These are phyloP conservation scores for Torymus texanus DNA, from an alignment of 2,888 invertebrate species.

Conservation along the genomic window DNA sequence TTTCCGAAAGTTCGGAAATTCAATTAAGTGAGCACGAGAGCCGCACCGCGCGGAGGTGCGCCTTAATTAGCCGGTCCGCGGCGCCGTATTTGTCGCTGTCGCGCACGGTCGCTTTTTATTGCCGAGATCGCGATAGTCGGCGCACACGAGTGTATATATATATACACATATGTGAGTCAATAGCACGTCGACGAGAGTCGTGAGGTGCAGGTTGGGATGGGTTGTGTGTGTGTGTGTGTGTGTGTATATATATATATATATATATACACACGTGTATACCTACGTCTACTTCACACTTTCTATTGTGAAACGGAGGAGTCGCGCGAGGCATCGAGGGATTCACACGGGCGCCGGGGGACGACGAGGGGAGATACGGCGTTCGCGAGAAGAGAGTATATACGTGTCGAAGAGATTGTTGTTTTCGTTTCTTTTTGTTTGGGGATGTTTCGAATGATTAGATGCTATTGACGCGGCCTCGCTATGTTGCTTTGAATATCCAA, in stretches of 20 bases:
- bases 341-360: not conserved
- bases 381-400: too few species aligned
- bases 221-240: too few species aligned
- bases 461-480: too few species aligned
- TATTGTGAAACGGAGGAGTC: not conserved
- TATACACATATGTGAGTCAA: not conserved
- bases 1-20: conserved; percentile 45
- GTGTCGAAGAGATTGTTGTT: too few species aligned
- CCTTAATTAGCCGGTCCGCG: conserved; percentile 37
- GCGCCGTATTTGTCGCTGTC: conserved; percentile 26
- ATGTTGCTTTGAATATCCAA: too few species aligned
- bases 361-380: too few species aligned
- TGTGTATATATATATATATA: too few species aligned
- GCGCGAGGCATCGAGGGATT: conserved; percentile 10
- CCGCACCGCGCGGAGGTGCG: conserved; percentile 18
- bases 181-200: not conserved
- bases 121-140: conserved; percentile 9
- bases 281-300: conserved; percentile 33
- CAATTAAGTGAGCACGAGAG: conserved; percentile 27
- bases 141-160: not conserved
- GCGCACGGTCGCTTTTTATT: not conserved
- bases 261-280: too few species aligned
- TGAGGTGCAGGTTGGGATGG: too few species aligned
- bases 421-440: too few species aligned
- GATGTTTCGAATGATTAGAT: too few species aligned